Evolutionary conservation across 2,888 invertebrate genomes (phyloP).

Genomic region (Hirtodrosophila duncani): DNA sequence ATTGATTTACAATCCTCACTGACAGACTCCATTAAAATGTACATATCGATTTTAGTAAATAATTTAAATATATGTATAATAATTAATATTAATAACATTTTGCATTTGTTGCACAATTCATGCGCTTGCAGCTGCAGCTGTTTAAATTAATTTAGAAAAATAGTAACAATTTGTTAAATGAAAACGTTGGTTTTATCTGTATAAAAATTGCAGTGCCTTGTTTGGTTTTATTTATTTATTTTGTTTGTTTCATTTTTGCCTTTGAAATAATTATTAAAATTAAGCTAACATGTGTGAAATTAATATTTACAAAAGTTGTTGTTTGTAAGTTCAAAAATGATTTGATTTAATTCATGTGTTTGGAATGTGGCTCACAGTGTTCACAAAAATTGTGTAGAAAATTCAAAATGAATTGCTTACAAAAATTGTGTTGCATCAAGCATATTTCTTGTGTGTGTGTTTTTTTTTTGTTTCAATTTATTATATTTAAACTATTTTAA

Average conservation of each 20-base stretch:
- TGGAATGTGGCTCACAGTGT: constrained; percentile 34
- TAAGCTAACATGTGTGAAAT: constrained; percentile 33
- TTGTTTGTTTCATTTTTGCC: constrained; percentile 10
- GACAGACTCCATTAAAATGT: constrained; percentile 58
- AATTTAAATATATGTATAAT: constrained; percentile 45
- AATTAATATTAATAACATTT: constrained; percentile 66
- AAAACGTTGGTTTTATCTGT: constrained; percentile 28
- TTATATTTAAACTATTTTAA: constrained; percentile 23
- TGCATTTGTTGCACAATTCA: constrained; percentile 42
- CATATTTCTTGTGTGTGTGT: constrained; percentile 22
- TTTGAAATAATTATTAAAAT: not conserved
- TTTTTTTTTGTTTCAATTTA: too few relatives aligned
- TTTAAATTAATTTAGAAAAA: constrained; percentile 56
- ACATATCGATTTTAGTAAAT: constrained; percentile 62
- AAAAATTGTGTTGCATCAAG: constrained; percentile 36
- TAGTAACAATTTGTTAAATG: constrained; percentile 41
- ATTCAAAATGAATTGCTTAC: constrained; percentile 47
- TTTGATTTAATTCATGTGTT: too few relatives aligned
- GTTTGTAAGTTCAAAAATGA: too few relatives aligned
- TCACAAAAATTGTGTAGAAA: constrained; percentile 29
- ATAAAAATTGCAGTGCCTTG: constrained; percentile 52
- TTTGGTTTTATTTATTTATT: not conserved
- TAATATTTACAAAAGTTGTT: constrained; percentile 64
- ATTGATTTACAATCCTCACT: constrained; percentile 57
- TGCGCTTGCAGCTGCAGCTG: constrained; percentile 39